A percentile compares a stretch with the other conserved stretches of the same genome.
These are phyloP conservation scores for Sandelia bainsii DNA, from an alignment of 2,797 vertebrate genomes.

Conservation along the genomic window DNA sequence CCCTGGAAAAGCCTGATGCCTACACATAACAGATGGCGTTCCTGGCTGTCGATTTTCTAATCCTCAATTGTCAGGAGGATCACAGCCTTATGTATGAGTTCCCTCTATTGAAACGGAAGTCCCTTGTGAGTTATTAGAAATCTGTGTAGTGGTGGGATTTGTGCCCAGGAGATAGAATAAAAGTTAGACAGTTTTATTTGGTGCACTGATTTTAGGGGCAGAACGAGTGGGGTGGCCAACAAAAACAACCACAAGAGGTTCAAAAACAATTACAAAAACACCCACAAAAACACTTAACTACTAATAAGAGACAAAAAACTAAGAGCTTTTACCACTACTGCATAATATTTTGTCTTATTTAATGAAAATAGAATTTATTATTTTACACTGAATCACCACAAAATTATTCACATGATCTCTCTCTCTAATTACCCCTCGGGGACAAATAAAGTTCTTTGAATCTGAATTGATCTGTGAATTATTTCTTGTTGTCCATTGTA, in stretches of 20 bases:
- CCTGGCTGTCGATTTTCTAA: conserved; percentile 56
- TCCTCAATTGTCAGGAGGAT: conserved; percentile 64
- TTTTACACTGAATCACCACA: neutral
- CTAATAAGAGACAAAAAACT: neutral
- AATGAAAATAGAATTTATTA: neutral
- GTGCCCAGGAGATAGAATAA: neutral
- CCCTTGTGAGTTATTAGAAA: conserved; percentile 33
- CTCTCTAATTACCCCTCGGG: no score
- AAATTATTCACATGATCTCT: conserved; percentile 7
- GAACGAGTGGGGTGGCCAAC: neutral
- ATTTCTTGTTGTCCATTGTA: no score
- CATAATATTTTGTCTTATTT: neutral
- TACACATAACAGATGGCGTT: conserved; percentile 68
- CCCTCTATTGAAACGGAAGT: conserved; percentile 38
- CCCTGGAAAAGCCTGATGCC: conserved; percentile 54
- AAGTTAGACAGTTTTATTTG: neutral
- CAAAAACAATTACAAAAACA: neutral
- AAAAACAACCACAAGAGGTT: neutral
- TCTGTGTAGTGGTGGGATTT: neutral
- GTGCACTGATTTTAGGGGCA: neutral
- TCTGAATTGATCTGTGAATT: no score
- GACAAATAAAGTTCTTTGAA: no score
- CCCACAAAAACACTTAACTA: no score
- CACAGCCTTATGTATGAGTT: conserved; percentile 32
- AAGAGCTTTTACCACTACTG: neutral